A percentile compares a stretch with the other conserved stretches of the same genome.
These are phyloP conservation scores for Macquaria ambigua DNA, from an alignment of 2,113 vertebrate genomes.

Conservation along the genomic window DNA sequence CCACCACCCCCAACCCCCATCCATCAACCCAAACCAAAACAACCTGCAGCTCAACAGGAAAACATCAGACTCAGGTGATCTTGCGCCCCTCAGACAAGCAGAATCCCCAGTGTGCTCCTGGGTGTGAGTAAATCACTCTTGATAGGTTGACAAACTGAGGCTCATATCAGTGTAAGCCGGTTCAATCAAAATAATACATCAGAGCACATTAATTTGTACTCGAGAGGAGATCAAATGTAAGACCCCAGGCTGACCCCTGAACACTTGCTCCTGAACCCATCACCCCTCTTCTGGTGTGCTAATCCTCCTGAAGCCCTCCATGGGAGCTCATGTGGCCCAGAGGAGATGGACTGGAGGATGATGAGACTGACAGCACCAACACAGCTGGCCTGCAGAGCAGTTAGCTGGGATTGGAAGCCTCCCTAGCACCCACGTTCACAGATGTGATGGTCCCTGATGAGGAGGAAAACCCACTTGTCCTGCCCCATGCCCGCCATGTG, in stretches of 20 bases:
- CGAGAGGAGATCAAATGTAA: slow-evolving; percentile 67
- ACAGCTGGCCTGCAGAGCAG: slow-evolving; percentile 75
- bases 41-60: slow-evolving; percentile 43
- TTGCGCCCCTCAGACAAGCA: slow-evolving; percentile 8
- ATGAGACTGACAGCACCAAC: slow-evolving; percentile 82
- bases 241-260: slow-evolving; percentile 71
- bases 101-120: slow-evolving; percentile 17
- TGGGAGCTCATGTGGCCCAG: slow-evolving; percentile 65
- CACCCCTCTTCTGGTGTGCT: slow-evolving; percentile 61
- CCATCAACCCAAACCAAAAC: slow-evolving; percentile 49
- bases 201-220: slow-evolving; percentile 57
- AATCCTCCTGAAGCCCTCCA: slow-evolving; percentile 73
- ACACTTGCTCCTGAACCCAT: slow-evolving; percentile 72
- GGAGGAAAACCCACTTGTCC: slow-evolving; percentile 32
- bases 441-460: slow-evolving; percentile 40
- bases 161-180: slow-evolving; percentile 34
- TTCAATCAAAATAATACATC: slow-evolving; percentile 65
- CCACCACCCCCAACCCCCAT: slow-evolving; percentile 16
- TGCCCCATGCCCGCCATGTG: slow-evolving; percentile 29
- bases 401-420: slow-evolving; percentile 17
- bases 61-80: slow-evolving; percentile 51
- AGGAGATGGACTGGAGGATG: slow-evolving; percentile 74
- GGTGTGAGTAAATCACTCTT: slow-evolving; percentile 48
- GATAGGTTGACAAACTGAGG: slow-evolving; percentile 49
- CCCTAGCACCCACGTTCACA: slow-evolving; percentile 38